Base-by-base conservation (phyloP, 2,888 invertebrate genomes). In the Chelonus formosanus region DNA sequence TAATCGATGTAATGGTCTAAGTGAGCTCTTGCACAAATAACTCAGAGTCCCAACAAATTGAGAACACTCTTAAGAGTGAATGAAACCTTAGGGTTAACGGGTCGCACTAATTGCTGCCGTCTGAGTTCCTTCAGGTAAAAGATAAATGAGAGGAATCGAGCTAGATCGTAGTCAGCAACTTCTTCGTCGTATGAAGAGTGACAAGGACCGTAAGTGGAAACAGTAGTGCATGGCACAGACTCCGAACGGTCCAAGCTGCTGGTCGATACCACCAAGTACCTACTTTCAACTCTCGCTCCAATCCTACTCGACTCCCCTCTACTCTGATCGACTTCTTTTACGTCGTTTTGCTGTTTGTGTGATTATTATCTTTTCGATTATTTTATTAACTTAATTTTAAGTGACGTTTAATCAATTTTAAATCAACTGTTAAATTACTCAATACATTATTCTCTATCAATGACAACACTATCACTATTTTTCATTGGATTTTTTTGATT, bases 211-310 rank as follows among this genome's bases (percentile, higher is more conserved):
- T 70, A 74, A 78, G 78, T 76, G 75, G 77, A 75, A 77, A 80
- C 72, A 73, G 73, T 71, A 69, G 69, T 70, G 73, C 68, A 74
- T 67, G 59, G 72, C 71, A 76, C 74, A 77, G 75, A 74, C 77
- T 75, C 74, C 67, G 73, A 73, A 73, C 74, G 75, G 76, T 77
- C 78, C 76, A 71, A 72, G 71, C 72, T 67, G 66, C 75, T 73
- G 79, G 78, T 82, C 82, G 82, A 82, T 82, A 82, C 76, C 76
- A 52, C 76, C 68, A 78, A 80, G 81, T 80, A 74, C 78, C 81
- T 79, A 80, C 81, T 81, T 80, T 78, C 77, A 73, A 71, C 72
- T 73, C 70, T 73, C 69, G 67, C 65, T 69, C 45, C 34, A 52
- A 50, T 59, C 61, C 52, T 63, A 67, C 67, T 72, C 67, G 55